These are phyloP conservation scores for Chelonus formosanus DNA, from an alignment of 2,888 invertebrate species.

Conservation along the genomic window DNA sequence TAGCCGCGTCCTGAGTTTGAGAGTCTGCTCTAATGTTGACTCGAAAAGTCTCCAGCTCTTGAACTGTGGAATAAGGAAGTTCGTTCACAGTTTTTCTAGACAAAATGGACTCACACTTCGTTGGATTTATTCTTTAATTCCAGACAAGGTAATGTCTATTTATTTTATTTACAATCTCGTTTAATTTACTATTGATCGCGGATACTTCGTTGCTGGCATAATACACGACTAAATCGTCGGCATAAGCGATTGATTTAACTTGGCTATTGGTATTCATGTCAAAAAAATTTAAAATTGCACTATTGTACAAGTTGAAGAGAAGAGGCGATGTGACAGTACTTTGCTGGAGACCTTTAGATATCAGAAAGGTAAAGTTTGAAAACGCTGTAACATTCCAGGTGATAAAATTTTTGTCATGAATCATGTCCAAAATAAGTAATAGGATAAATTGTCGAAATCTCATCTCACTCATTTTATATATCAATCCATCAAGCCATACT, in stretches of 20 bases:
- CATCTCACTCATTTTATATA: conserved; percentile 2
- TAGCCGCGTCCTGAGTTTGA: not conserved
- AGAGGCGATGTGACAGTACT: conserved; percentile 39
- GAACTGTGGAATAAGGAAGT: not conserved
- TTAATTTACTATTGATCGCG: not conserved
- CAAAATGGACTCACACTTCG: conserved; percentile 40
- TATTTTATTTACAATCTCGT: conserved; percentile 22
- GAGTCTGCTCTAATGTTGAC: not conserved
- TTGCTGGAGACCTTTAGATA: conserved; percentile 38
- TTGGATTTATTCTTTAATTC: conserved; percentile 37
- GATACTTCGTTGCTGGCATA: conserved; percentile 10
- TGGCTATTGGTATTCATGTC: conserved; percentile 27
- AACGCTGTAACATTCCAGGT: conserved; percentile 11
- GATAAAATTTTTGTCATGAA: conserved; percentile 8
- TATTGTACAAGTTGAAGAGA: conserved; percentile 38
- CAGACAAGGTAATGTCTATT: conserved; percentile 27
- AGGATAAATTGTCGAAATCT: conserved; percentile 11
- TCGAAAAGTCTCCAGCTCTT: conserved; percentile 17
- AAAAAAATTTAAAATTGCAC: conserved; percentile 34
- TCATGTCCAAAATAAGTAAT: conserved; percentile 13
- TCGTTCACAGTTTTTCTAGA: conserved; percentile 29
- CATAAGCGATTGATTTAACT: conserved; percentile 18
- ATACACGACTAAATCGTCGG: conserved; percentile 29
- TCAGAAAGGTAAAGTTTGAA: not conserved
- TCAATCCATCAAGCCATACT: conserved; percentile 23